A percentile compares a stretch with the other conserved stretches of the same genome.
Conservation (phyloP, 1,140 invertebrate genomes). For the Prorops nasuta region DNA sequence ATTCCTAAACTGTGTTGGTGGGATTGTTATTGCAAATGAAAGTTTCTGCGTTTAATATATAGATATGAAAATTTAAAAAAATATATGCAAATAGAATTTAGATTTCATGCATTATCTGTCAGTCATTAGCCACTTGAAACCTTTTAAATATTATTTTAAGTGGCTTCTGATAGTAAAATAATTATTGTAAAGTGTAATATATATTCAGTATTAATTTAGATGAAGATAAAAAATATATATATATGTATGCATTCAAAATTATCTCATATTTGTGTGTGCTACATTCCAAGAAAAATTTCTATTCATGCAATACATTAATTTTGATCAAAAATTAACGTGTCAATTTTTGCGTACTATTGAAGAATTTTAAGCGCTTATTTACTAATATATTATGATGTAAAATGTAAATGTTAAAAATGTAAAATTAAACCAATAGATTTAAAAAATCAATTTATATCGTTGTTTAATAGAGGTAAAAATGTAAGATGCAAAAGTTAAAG, state of each 20-base stretch:
- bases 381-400: background rate
- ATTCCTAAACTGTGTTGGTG: too few relatives aligned
- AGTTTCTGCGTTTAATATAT: too few relatives aligned
- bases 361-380: background rate
- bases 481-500: too few relatives aligned
- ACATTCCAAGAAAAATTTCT: conserved; percentile 47
- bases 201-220: conserved; percentile 52
- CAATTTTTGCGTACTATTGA: background rate
- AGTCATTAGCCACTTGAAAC: too few relatives aligned
- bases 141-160: too few relatives aligned
- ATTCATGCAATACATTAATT: conserved; percentile 9
- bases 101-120: too few relatives aligned
- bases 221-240: conserved; percentile 12
- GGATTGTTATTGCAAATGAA: too few relatives aligned
- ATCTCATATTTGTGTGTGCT: conserved; percentile 38
- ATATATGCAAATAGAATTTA: too few relatives aligned
- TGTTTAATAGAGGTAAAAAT: background rate
- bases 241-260: conserved; percentile 26
- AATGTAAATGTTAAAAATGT: background rate
- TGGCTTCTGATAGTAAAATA: too few relatives aligned
- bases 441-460: background rate
- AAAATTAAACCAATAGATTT: background rate
- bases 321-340: background rate
- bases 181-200: conserved; percentile 51
- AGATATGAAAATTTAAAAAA: too few relatives aligned